A percentile compares a stretch with the other conserved stretches of the same genome.
Conservation (phyloP, 1,140 invertebrate genomes). For the Caenorhabditis remanei region DNA sequence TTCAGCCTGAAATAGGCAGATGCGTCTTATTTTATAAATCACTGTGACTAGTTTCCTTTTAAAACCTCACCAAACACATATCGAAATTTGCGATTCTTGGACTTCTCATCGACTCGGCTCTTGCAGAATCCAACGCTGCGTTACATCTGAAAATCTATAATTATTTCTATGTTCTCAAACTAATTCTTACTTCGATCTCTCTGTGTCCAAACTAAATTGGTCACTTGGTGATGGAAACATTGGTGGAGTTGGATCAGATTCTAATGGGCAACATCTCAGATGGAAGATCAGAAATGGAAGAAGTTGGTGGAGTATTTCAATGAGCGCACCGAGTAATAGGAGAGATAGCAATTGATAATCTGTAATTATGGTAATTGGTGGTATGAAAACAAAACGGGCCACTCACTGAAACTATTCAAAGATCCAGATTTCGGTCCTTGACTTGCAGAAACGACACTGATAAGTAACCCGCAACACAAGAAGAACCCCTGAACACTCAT, state of each 20-base stretch:
- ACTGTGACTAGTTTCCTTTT: no score
- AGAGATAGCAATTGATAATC: conserved; percentile 18
- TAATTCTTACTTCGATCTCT: conserved; percentile 21
- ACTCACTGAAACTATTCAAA: background rate
- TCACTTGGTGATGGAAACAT: conserved; percentile 22
- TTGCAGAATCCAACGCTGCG: conserved; percentile 29
- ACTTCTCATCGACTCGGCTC: conserved; percentile 33
- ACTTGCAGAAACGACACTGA: background rate
- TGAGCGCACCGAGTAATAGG: background rate
- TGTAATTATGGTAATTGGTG: background rate
- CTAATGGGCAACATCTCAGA: conserved; percentile 24
- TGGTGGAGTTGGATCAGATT: conserved; percentile 33
- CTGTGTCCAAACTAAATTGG: conserved; percentile 39
- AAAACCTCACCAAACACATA: conserved; percentile 35
- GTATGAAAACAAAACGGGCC: no score
- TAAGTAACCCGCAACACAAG: conserved; percentile 21
- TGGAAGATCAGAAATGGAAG: conserved; percentile 23
- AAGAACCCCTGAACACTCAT: background rate
- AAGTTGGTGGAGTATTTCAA: conserved; percentile 42
- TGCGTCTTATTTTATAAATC: no score
- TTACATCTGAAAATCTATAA: background rate
- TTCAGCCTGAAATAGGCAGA: conserved; percentile 11
- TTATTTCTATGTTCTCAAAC: no score
- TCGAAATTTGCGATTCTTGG: conserved; percentile 25
- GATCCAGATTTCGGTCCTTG: background rate